These are phyloP conservation scores for Stichopus chloronotus DNA, from an alignment of 35 echinoderm and acorn worm genomes.

Conservation along the genomic window DNA sequence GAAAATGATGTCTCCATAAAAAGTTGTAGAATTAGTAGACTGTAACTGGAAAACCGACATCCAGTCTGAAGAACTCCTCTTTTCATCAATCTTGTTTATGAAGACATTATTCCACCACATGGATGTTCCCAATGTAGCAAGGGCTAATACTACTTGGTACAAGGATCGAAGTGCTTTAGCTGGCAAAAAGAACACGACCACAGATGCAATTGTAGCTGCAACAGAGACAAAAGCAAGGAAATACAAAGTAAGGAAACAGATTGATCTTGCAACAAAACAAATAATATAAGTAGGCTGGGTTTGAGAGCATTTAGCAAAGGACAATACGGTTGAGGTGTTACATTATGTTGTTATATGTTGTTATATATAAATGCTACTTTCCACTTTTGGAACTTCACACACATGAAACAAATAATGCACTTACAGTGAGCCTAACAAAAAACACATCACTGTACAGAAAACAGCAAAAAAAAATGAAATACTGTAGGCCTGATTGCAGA, in stretches of 20 bases:
- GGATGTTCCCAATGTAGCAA: constrained; percentile 53
- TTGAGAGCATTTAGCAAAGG: not conserved
- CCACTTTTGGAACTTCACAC: too few species aligned
- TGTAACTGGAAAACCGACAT: constrained; percentile 34
- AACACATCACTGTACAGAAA: too few species aligned
- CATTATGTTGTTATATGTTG: too few species aligned
- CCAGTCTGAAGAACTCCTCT: constrained; percentile 44
- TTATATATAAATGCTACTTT: too few species aligned
- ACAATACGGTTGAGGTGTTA: not conserved
- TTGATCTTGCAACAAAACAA: not conserved
- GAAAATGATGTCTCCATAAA: constrained; percentile 58
- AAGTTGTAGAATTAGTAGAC: not conserved
- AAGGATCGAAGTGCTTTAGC: constrained; percentile 50
- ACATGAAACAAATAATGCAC: too few species aligned
- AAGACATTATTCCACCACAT: constrained; percentile 73
- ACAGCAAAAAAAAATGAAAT: too few species aligned
- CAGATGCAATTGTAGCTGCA: not conserved
- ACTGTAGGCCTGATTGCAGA: too few species aligned
- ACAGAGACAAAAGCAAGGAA: too few species aligned
- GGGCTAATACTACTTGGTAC: constrained; percentile 35
- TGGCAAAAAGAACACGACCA: constrained; percentile 58
- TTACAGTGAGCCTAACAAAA: too few species aligned
- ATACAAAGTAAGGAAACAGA: not conserved
- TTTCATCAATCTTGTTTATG: constrained; percentile 57
- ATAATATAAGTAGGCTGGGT: not conserved